Conservation (phyloP, 2,113 vertebrate genomes). For the Microcebus tavaratra region DNA sequence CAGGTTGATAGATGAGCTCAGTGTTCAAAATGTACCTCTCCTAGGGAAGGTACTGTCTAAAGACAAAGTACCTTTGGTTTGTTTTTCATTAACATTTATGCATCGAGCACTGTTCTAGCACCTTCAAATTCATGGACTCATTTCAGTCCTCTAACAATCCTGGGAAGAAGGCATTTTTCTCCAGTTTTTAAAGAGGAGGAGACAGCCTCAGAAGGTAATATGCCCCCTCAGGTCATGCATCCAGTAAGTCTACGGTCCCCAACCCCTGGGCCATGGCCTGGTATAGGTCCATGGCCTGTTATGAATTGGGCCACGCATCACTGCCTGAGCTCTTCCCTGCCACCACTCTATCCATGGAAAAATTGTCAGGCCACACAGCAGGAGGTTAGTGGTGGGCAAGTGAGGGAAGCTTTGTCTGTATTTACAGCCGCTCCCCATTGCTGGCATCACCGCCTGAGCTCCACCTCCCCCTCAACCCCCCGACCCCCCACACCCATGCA, state of each 20-base stretch:
- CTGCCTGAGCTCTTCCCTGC: too few species aligned
- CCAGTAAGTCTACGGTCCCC: background rate
- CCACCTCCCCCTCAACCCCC: too few species aligned
- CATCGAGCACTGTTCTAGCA: background rate
- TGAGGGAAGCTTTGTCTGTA: too few species aligned
- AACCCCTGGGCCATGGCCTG: too few species aligned
- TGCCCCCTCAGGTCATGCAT: background rate
- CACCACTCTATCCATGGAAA: too few species aligned
- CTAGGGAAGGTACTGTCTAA: background rate
- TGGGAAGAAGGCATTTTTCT: background rate
- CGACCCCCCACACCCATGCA: too few species aligned
- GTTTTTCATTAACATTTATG: conserved; percentile 12
- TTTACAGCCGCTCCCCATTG: too few species aligned
- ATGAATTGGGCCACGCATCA: too few species aligned
- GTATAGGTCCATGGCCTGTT: too few species aligned
- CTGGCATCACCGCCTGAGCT: too few species aligned
- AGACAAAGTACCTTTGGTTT: background rate
- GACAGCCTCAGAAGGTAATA: background rate
- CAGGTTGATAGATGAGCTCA: background rate
- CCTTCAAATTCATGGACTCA: background rate
- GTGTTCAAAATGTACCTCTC: background rate
- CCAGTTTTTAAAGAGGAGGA: background rate
- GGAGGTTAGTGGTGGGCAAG: too few species aligned
- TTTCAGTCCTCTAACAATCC: background rate
- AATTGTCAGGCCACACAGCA: too few species aligned